Conservation (phyloP, 2,888 invertebrate species). For the Campoletis raptor region DNA sequence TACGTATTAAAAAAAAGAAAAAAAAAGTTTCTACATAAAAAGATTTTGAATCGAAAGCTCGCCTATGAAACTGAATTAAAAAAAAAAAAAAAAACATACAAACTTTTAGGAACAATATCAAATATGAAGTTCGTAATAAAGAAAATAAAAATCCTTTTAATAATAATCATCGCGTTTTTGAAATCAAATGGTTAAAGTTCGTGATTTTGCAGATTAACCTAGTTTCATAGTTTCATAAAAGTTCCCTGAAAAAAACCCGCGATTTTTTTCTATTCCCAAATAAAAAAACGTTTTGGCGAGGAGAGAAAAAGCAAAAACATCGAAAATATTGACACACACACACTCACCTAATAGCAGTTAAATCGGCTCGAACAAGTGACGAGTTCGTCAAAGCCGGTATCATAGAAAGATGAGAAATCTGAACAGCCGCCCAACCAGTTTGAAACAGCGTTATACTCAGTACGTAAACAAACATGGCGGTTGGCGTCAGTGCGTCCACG, state of each 20-base stretch:
- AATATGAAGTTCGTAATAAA: too few relatives aligned
- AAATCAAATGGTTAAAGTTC: too few relatives aligned
- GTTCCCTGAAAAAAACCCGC: background rate
- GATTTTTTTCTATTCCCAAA: too few relatives aligned
- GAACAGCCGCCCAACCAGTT: slow-evolving; percentile 97
- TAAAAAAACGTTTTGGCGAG: background rate
- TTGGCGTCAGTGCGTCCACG: slow-evolving; percentile 59
- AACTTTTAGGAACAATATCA: too few relatives aligned
- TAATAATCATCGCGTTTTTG: too few relatives aligned
- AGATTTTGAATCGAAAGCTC: too few relatives aligned
- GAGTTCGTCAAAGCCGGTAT: slow-evolving; percentile 93
- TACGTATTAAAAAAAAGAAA: background rate
- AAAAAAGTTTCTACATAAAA: background rate
- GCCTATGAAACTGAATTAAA: too few relatives aligned
- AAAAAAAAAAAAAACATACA: too few relatives aligned
- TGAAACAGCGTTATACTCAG: slow-evolving; percentile 91
- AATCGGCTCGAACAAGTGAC: slow-evolving; percentile 90
- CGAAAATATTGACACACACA: background rate
- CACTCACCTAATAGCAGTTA: slow-evolving; percentile 91
- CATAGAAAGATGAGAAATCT: slow-evolving; percentile 96
- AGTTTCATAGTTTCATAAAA: too few relatives aligned
- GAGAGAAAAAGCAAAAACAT: background rate
- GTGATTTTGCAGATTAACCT: too few relatives aligned
- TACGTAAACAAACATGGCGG: slow-evolving; percentile 81
- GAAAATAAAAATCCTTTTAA: too few relatives aligned